Conservation (phyloP, 1,140 invertebrate species). For the Saccostrea cuccullata region DNA sequence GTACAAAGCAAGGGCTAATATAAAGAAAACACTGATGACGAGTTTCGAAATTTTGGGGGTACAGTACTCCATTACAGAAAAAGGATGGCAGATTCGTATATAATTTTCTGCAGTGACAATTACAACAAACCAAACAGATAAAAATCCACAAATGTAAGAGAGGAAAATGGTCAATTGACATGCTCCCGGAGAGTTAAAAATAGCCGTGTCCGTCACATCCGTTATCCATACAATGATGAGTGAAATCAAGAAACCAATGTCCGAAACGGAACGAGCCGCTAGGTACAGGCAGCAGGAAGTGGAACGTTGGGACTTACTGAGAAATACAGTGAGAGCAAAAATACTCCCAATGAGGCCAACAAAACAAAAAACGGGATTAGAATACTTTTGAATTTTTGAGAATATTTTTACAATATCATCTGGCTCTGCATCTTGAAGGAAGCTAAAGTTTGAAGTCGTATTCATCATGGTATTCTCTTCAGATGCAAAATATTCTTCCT, state of each 20-base stretch:
- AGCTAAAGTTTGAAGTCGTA: neutral
- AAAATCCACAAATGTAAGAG: constrained; percentile 72
- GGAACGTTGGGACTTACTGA: constrained; percentile 53
- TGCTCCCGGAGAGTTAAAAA: constrained; percentile 64
- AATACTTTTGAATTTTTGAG: constrained; percentile 40
- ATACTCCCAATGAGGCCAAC: constrained; percentile 66
- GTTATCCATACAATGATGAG: constrained; percentile 79
- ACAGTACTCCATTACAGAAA: constrained; percentile 67
- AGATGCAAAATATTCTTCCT: neutral
- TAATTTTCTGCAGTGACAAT: constrained; percentile 69
- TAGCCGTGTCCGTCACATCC: constrained; percentile 77
- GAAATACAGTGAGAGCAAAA: constrained; percentile 60
- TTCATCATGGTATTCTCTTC: neutral
- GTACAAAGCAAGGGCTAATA: constrained; percentile 64
- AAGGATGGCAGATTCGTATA: constrained; percentile 72
- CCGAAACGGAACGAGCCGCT: constrained; percentile 61
- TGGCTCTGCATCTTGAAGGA: neutral
- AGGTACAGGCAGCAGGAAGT: constrained; percentile 69
- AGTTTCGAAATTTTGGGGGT: constrained; percentile 65
- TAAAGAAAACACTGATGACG: constrained; percentile 57
- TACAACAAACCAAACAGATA: constrained; percentile 77
- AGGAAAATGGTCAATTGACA: constrained; percentile 75
- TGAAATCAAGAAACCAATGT: constrained; percentile 63
- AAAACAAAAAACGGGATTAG: constrained; percentile 59
- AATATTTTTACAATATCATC: constrained; percentile 5